Evolutionary conservation across 2,888 invertebrate species (phyloP).

Genomic region (Cryptus armator): DNA sequence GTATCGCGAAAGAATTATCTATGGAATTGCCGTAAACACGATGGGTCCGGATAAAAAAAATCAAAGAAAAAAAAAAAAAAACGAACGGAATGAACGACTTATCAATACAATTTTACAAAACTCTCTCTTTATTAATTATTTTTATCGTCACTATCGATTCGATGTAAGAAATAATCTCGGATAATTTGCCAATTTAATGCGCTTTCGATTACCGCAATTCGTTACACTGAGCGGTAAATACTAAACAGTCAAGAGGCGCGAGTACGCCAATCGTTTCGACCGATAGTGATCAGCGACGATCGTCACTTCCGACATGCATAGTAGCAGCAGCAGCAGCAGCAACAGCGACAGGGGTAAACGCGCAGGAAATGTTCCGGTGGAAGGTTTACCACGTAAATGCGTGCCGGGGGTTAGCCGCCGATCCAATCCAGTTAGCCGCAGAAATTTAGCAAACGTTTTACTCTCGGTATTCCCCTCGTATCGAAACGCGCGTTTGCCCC

Average conservation of each 20-base stretch:
- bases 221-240: not conserved
- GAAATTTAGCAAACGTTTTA: conserved; percentile 48
- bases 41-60: not conserved
- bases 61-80: not conserved
- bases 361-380: not conserved
- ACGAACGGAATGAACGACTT: not conserved
- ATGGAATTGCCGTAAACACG: not conserved
- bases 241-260: not conserved
- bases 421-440: conserved; percentile 39
- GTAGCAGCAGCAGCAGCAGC: not conserved
- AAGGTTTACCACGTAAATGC: conserved; percentile 41
- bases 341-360: not conserved
- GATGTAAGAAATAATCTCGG: too few species aligned
- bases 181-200: not conserved
- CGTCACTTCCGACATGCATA: not conserved
- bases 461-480: conserved; percentile 16
- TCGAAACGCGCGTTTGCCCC: not conserved
- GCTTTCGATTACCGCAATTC: not conserved
- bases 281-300: conserved; percentile 23
- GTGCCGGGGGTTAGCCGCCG: conserved; percentile 16
- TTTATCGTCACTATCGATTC: too few species aligned
- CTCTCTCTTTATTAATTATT: too few species aligned
- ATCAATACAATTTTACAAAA: too few species aligned
- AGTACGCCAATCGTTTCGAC: conserved; percentile 18
- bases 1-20: conserved; percentile 18